Conservation (phyloP, 1,140 invertebrate species). For the Drosophila equinoxialis region DNA sequence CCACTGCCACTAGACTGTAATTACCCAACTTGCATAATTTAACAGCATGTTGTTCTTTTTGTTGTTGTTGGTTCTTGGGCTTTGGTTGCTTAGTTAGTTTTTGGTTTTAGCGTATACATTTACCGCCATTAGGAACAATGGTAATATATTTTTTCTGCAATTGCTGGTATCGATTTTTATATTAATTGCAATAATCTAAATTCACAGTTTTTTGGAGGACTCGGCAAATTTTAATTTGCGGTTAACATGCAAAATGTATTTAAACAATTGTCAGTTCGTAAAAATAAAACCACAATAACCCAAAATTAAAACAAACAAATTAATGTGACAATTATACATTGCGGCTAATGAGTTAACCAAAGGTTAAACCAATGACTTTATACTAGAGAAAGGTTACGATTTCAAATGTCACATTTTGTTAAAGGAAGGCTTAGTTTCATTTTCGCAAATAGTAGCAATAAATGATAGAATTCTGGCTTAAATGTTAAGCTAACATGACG, state of each 20-base stretch:
- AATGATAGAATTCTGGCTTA: too few species aligned
- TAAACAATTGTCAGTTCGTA: slow-evolving; percentile 24
- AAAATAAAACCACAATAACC: neutral
- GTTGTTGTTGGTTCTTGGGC: slow-evolving; percentile 15
- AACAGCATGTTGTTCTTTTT: slow-evolving; percentile 20
- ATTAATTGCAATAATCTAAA: slow-evolving; percentile 65
- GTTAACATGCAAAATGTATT: slow-evolving; percentile 49
- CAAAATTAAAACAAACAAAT: slow-evolving; percentile 19
- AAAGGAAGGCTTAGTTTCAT: too few species aligned
- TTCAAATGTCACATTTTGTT: too few species aligned
- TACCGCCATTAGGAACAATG: slow-evolving; percentile 26
- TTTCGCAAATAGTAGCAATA: too few species aligned
- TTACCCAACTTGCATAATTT: slow-evolving; percentile 71
- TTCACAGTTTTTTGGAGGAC: slow-evolving; percentile 46
- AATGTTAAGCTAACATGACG: too few species aligned
- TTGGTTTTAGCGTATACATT: slow-evolving; percentile 22
- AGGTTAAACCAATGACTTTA: neutral
- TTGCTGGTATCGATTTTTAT: slow-evolving; percentile 67
- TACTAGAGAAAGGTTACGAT: neutral
- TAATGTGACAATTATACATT: slow-evolving; percentile 44
- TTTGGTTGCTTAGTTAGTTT: slow-evolving; percentile 18
- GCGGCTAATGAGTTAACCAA: slow-evolving; percentile 24
- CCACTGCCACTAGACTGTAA: slow-evolving; percentile 56
- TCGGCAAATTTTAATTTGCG: slow-evolving; percentile 58
- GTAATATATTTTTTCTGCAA: slow-evolving; percentile 35